A percentile compares a stretch with the other conserved stretches of the same genome.
These are phyloP conservation scores for Ciconia boyciana DNA, from an alignment of 2,113 vertebrate species.

Conservation along the genomic window DNA sequence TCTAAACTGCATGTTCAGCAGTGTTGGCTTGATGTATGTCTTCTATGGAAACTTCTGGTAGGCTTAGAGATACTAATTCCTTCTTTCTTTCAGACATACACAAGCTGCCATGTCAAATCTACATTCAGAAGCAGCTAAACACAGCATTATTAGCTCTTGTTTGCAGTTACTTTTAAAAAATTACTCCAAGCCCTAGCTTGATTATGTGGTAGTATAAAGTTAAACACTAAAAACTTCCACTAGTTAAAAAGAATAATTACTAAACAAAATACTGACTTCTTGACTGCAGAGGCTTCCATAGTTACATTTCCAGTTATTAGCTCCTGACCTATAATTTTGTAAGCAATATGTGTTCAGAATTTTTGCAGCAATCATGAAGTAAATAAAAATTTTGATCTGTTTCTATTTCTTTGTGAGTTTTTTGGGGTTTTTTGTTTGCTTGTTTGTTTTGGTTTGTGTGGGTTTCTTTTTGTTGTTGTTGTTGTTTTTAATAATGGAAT, in stretches of 20 bases:
- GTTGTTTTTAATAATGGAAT: not conserved
- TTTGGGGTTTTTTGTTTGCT: not conserved
- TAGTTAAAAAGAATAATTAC: not conserved
- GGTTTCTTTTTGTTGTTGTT: not conserved
- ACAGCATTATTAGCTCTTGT: slow-evolving; percentile 48
- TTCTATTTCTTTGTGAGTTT: not conserved
- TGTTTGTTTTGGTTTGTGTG: not conserved
- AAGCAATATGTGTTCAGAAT: not conserved
- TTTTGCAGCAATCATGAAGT: not conserved
- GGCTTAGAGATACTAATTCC: slow-evolving; percentile 67
- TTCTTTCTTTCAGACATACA: slow-evolving; percentile 62
- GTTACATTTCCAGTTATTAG: not conserved
- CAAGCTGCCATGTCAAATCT: slow-evolving; percentile 60
- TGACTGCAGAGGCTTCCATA: not conserved
- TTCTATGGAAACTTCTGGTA: slow-evolving; percentile 53
- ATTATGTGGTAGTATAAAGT: slow-evolving; percentile 1
- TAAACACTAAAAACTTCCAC: not conserved
- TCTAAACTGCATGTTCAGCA: slow-evolving; percentile 54
- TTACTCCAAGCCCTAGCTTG: not conserved
- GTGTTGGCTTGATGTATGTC: slow-evolving; percentile 2
- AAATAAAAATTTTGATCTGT: not conserved
- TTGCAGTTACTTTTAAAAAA: slow-evolving; percentile 26
- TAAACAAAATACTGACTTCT: not conserved
- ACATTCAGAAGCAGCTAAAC: slow-evolving; percentile 57
- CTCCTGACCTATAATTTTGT: not conserved